phyloP scores from a whole-genome alignment of 1,140 invertebrate species.

The Oedothorax gibbosus region DNA sequence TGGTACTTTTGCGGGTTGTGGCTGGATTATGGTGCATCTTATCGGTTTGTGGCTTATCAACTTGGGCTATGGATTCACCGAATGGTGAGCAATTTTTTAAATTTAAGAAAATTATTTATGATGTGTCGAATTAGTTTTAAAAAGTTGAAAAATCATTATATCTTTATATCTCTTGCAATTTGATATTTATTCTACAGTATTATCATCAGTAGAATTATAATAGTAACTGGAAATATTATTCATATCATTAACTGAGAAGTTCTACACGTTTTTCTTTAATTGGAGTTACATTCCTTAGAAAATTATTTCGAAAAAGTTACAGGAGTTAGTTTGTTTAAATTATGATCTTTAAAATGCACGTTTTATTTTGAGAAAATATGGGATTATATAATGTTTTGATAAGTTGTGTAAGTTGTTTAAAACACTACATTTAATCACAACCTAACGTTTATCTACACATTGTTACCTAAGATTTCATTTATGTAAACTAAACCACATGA shows the following conservation, averaged over 20 bases:
- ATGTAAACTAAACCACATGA: too few species aligned
- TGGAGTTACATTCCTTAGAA: background rate
- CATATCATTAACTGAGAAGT: too few species aligned
- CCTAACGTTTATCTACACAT: too few species aligned
- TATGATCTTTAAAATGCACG: too few species aligned
- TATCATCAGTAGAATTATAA: background rate
- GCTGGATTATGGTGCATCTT: conserved; percentile 43
- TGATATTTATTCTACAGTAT: background rate
- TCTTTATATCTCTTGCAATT: background rate
- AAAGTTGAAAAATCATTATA: background rate
- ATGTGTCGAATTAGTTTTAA: background rate
- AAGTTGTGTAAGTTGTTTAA: too few species aligned
- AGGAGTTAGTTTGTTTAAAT: too few species aligned
- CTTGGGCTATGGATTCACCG: conserved; percentile 28
- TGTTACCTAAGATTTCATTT: too few species aligned
- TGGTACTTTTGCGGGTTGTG: conserved; percentile 28
- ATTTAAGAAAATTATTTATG: background rate
- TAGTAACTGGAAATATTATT: too few species aligned
- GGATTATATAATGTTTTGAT: too few species aligned
- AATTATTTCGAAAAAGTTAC: too few species aligned
- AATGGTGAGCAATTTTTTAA: conserved; percentile 24
- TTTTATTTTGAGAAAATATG: too few species aligned
- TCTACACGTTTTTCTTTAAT: background rate
- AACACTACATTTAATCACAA: too few species aligned
- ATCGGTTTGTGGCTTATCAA: conserved; percentile 10